A percentile compares a stretch with the other conserved stretches of the same genome.
Evolutionary conservation across 1,140 invertebrate genomes (phyloP).

Genomic region (Metaphire vulgaris): DNA sequence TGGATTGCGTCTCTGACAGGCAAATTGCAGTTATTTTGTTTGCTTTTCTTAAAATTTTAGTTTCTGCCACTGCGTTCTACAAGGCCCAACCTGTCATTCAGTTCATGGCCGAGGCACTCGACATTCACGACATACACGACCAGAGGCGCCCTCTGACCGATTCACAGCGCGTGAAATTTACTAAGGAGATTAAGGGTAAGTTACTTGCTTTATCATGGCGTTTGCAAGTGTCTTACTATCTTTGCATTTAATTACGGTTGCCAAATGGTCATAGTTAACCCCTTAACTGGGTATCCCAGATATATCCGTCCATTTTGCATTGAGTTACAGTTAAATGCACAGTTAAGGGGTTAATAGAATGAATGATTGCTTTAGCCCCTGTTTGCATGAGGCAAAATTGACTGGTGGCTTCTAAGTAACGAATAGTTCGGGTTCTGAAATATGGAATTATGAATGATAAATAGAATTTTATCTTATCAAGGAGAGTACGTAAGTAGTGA

Average conservation of each 20-base stretch:
- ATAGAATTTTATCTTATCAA: no score
- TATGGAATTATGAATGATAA: no score
- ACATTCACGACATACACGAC: slow-evolving; percentile 84
- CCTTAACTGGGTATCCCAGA: no score
- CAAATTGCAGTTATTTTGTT: no score
- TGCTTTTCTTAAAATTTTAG: no score
- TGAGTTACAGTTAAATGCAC: no score
- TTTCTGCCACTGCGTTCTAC: slow-evolving; percentile 99
- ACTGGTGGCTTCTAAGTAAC: no score
- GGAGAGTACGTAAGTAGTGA: neutral
- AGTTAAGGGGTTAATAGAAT: no score
- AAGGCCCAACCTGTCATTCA: slow-evolving; percentile 99
- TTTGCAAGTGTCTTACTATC: neutral
- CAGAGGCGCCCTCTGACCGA: slow-evolving; percentile 94
- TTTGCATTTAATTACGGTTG: neutral
- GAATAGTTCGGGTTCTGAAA: no score
- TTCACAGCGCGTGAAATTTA: slow-evolving; percentile 98
- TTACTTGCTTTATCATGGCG: neutral
- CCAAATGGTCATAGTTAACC: neutral
- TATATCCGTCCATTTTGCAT: no score
- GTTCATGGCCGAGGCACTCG: slow-evolving; percentile 99
- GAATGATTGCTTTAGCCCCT: neutral
- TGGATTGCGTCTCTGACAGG: no score
- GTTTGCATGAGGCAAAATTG: no score
- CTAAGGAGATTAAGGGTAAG: slow-evolving; percentile 89